phyloP scores from a whole-genome alignment of 1,140 invertebrate species.

The Drosophila teissieri region DNA sequence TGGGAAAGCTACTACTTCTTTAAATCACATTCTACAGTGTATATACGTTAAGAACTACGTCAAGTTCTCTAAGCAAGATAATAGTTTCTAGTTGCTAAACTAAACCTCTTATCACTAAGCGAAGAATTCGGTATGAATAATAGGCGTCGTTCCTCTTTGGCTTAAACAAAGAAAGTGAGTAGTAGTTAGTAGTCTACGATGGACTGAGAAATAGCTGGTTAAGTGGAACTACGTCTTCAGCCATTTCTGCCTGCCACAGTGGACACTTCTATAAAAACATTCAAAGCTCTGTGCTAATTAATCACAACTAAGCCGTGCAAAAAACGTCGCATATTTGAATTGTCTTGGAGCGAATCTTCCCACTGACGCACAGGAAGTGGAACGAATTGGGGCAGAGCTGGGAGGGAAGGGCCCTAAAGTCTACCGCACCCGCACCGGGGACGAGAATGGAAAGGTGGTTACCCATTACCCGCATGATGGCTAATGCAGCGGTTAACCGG shows the following conservation, averaged over 20 bases:
- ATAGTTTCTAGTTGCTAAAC: no score
- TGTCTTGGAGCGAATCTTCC: conserved; percentile 29
- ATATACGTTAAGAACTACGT: neutral
- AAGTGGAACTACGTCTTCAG: no score
- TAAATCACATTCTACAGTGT: neutral
- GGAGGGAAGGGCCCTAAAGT: conserved; percentile 9
- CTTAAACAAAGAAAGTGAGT: neutral
- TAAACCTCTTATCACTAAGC: no score
- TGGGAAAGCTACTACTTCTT: neutral
- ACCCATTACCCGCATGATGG: conserved; percentile 14
- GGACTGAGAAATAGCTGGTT: neutral
- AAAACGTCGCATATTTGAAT: conserved; percentile 31
- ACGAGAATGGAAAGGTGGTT: no score
- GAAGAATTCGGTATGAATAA: no score
- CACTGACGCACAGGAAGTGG: conserved; percentile 56
- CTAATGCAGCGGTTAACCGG: conserved; percentile 43
- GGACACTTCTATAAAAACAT: conserved; percentile 5
- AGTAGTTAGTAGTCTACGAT: no score
- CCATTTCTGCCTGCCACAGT: neutral
- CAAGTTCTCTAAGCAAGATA: no score
- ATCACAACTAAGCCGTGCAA: conserved; percentile 40
- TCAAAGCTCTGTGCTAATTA: conserved; percentile 46
- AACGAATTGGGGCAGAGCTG: conserved; percentile 23
- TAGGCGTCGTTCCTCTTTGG: neutral
- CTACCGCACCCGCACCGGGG: conserved; percentile 13